Base-by-base conservation (phyloP, 2,888 invertebrate species). In the Timandra comae region DNA sequence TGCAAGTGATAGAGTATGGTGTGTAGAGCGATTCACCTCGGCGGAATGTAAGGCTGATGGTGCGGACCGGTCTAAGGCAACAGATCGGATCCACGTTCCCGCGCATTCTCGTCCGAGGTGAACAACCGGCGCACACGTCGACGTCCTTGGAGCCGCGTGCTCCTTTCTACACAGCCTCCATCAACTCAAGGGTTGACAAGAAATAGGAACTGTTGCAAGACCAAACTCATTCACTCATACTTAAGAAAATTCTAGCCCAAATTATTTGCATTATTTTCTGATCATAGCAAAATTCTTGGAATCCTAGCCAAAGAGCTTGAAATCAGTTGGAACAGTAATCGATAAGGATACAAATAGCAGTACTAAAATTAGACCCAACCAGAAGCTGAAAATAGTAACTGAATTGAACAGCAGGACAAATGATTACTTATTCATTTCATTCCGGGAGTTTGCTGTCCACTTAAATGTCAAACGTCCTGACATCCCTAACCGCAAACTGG, bases 51-150 rank as follows among this genome's bases (percentile, higher is more conserved):
- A 42, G 41, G 30, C 34, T 34, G 36, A 35, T 33, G 35, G 49
- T 33, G 27, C 41, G 47, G 52, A 49, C 60, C 69, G 68, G 71
- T 70, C 63, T 58, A 44, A 59, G 60, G 67, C 63, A 68, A 64
- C 70, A 63, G 58, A 51, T 63, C 62, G 47, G 60, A 62, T 61
- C 65, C 62, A 39, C 45, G 64, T 59, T 66, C 66, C 64, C 67
- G 66, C 69, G 71, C 79, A 75, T 78, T 69, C 77, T 69, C 72
- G 63, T 46, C 36, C 62, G 78, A 76, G 82, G 82, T 84, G 66
- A 80, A 80, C 80, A 80, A 81, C 81, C 82, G 70, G 62, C 66
- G 60, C 51, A 61, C 63, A 57, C 70, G 70, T 58, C 73, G 79
- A 74, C 82, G 79, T 80, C 79, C 78, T 70, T 71, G 69, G 61